Evolutionary conservation across 1,140 invertebrate species (phyloP).

Genomic region (Dendroctonus valens): DNA sequence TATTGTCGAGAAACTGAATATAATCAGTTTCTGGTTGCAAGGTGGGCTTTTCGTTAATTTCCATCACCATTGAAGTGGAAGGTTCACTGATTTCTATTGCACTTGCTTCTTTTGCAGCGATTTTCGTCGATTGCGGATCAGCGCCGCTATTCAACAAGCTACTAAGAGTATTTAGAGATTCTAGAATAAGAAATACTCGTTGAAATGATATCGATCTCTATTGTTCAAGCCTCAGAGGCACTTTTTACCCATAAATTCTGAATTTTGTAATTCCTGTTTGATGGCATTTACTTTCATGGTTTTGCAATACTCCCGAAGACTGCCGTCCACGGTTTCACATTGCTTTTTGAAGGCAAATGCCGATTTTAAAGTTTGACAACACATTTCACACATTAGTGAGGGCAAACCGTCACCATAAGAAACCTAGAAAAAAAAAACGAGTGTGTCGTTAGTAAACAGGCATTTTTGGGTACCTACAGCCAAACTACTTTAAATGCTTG

Average conservation of each 20-base stretch:
- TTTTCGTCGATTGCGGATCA: constrained; percentile 15
- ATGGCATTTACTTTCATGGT: constrained; percentile 41
- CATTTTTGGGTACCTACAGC: no score
- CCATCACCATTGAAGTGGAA: neutral
- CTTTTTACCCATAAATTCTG: constrained; percentile 39
- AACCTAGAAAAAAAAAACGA: constrained; percentile 36
- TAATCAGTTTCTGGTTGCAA: constrained; percentile 39
- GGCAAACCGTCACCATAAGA: constrained; percentile 43
- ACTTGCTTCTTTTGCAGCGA: constrained; percentile 7
- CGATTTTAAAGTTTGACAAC: constrained; percentile 41
- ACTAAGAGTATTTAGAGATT: constrained; percentile 35
- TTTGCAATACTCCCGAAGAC: constrained; percentile 42
- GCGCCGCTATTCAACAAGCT: constrained; percentile 25
- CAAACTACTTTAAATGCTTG: no score
- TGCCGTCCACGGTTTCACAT: constrained; percentile 42
- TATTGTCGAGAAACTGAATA: constrained; percentile 45
- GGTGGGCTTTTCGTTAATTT: constrained; percentile 11
- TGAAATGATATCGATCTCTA: constrained; percentile 1
- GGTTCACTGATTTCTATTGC: constrained; percentile 11
- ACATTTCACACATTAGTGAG: constrained; percentile 43
- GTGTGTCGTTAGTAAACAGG: neutral
- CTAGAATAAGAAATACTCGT: constrained; percentile 12
- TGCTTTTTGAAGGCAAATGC: constrained; percentile 46
- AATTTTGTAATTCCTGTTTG: constrained; percentile 41
- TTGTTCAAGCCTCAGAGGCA: neutral